Evolutionary conservation across 2,797 vertebrate genomes (phyloP).

Genomic region (Liparis tanakae): DNA sequence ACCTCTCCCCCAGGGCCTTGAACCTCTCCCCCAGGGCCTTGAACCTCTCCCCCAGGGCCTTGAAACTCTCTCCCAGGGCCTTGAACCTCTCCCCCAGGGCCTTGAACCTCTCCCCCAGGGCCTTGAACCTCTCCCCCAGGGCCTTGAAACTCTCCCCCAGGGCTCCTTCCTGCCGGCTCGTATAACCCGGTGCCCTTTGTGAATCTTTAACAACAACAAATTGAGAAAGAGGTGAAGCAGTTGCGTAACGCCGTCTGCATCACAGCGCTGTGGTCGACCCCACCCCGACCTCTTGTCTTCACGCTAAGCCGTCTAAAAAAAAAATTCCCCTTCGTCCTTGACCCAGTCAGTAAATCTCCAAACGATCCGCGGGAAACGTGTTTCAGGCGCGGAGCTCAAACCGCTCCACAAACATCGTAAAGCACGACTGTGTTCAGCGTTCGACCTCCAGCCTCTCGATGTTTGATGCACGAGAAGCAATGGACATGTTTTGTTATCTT

Average conservation of each 20-base stretch:
- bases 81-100: not conserved
- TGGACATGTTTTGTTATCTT: too few relatives aligned
- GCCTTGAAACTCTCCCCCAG: too few relatives aligned
- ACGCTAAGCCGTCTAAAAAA: slow-evolving; percentile 5
- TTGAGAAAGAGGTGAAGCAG: slow-evolving; percentile 14
- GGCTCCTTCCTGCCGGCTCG: not conserved
- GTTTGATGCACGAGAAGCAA: too few relatives aligned
- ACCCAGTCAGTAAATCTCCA: slow-evolving; percentile 25
- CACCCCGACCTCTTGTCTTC: slow-evolving; percentile 5
- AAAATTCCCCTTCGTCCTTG: slow-evolving; percentile 8
- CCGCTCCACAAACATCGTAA: too few relatives aligned
- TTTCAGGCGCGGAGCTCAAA: not conserved
- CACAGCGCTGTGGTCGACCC: slow-evolving; percentile 12
- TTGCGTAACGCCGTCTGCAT: slow-evolving; percentile 34
- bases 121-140: too few relatives aligned
- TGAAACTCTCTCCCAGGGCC: not conserved
- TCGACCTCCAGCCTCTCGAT: too few relatives aligned
- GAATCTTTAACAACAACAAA: slow-evolving; percentile 23
- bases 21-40: not conserved
- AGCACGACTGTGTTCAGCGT: too few relatives aligned
- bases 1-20: not conserved
- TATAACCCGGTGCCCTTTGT: slow-evolving; percentile 25
- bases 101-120: not conserved
- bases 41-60: not conserved
- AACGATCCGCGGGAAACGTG: slow-evolving; percentile 1